Base-by-base conservation (phyloP, 37 sponge, comb jelly and placozoan species). In the Amphimedon queenslandica region DNA sequence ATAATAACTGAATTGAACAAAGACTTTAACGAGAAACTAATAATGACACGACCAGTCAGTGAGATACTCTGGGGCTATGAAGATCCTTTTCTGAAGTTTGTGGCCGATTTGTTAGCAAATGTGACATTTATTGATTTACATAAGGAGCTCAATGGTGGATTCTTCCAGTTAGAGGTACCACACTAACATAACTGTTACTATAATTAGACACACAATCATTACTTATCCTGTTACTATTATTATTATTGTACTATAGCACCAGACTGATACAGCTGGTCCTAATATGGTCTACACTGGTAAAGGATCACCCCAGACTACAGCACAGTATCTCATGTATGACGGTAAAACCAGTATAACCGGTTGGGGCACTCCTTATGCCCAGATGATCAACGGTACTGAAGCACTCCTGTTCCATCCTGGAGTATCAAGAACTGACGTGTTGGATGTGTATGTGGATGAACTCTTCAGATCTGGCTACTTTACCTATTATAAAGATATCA, bases 391-490 rank as follows among this genome's bases (percentile, higher is more conserved):
- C n/a, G 93, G 93, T 0, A 87, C 88, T 0, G 93, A 75, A 1
- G 93, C 84, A 13, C 67, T 72, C 65, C 28, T 87, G 64, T 87
- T 92, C 55, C 82, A 83, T 36, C 93, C 93, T 40, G 81, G 65
- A 0, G 60, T 92, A 2, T 67, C 72, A 0, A 65, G 66, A 25
- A 39, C 33, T 21, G 82, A 87, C n/a, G 77, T 35, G 41, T 41
- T 92, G 21, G 69, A 65, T 34, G 82, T 74, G 1, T 92, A 84
- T 57, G 74, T 92, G 37, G 58, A 39, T 40, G 81, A 92, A 40
- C 57, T 92, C 11, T 92, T 64, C 58, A 67, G 91, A 30, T 90
- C 92, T 70, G 92, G 92, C 11, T 86, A 85, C 58, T 91, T 91
- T 67, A 55, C 72, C 20, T 86, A 71, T 69, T 8, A 24, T 11